Evolutionary conservation across 2,888 invertebrate species (phyloP).

Genomic region (Celastrina argiolus): DNA sequence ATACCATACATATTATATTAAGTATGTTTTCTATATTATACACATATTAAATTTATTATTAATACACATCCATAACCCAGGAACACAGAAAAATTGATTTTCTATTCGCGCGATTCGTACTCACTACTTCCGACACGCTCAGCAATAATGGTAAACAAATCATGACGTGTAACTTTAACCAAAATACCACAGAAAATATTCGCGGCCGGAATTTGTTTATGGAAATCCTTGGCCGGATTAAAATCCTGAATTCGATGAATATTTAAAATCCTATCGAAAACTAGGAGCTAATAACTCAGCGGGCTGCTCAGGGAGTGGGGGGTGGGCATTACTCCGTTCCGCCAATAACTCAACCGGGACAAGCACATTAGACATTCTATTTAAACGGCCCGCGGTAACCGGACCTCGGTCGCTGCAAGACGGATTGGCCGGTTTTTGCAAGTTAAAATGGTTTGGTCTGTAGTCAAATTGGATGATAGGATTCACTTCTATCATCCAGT

Average conservation of each 20-base stretch:
- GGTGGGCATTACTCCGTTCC: conserved; percentile 37
- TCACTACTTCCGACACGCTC: no score
- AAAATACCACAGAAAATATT: not conserved
- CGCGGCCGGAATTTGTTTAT: not conserved
- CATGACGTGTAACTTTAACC: not conserved
- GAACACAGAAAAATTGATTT: no score
- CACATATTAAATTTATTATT: no score
- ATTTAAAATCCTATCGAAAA: conserved; percentile 17
- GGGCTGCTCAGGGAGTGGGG: conserved; percentile 25
- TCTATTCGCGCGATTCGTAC: no score
- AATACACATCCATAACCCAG: no score
- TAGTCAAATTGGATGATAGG: not conserved
- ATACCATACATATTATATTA: no score
- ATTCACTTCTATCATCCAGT: not conserved
- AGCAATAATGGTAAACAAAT: no score
- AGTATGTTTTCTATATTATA: no score
- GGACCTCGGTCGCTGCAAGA: conserved; percentile 1
- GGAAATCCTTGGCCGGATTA: not conserved
- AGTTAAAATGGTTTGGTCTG: not conserved
- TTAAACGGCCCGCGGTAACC: conserved; percentile 22
- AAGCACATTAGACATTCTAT: conserved; percentile 36
- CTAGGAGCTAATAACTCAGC: conserved; percentile 31
- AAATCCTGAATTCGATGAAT: conserved; percentile 15
- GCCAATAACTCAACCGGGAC: conserved; percentile 38
- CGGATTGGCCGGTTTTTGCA: conserved; percentile 11